Evolutionary conservation across 2,888 invertebrate species (phyloP), one percentile per base, ranked within the genome.

Genomic region (Drosophila basisetae): DNA sequence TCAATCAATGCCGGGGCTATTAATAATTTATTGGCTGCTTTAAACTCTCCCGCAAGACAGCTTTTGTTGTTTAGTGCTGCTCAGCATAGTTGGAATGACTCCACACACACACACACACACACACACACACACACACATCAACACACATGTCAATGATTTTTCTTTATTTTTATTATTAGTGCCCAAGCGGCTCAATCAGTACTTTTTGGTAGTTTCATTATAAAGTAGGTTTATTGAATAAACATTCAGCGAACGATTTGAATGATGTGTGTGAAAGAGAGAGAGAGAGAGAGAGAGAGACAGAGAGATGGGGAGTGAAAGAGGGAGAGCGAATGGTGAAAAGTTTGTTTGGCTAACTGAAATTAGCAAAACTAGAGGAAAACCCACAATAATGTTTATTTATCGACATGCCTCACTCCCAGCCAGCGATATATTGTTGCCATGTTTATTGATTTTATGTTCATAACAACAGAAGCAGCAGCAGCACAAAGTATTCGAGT

Each of bases 1-100:
- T 83, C 90, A 90, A 90, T 90, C 90, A 89, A 85, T 89, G 89
- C 84, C 84, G 77, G 78, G 73, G 89, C 82, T 89, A 89, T 90
- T 90, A 89, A 90, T 90, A 90, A 89, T 90, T 89, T 87, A 89
- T 87, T 89, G 81, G 79, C 80, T 83, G 81, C 76, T 90, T 87
- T 85, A 86, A 89, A 83, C 78, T 78, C 78, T n/a, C 28, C 7
- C n/a, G 11, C 22, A 41, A 43, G 58, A 22, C 31, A 28, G 75
- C 43, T 33, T 74, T 70, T 72, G 68, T 56, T 74, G 68, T 56
- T 74, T 74, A 78, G 66, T 67, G 52, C 28, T 47, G n/a, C 67
- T 67, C 25, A 41, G 52, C 13, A 53, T 66, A 68, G 43, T 52
- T 58, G 28, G 37, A 18, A 60, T 68, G 49, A 22, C 22, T 47